These are phyloP conservation scores for Sycobia sp. DNA, from an alignment of 1,140 invertebrate species.

Conservation along the genomic window DNA sequence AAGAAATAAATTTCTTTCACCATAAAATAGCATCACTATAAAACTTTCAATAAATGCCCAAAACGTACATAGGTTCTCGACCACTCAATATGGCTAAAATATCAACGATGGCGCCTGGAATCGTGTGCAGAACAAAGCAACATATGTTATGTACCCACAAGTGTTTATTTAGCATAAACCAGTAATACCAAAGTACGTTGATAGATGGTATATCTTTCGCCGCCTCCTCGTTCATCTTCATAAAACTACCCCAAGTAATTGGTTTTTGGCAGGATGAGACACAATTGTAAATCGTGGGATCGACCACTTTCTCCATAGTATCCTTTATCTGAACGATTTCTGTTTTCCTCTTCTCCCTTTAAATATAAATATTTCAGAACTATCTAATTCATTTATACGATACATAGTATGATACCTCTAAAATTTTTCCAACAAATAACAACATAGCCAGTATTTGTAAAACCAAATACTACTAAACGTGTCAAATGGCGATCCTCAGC, in stretches of 20 bases:
- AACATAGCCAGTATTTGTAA: too few species aligned
- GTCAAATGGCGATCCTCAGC: too few species aligned
- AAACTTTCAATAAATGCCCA: too few species aligned
- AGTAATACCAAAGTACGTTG: constrained; percentile 64
- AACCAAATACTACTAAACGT: too few species aligned
- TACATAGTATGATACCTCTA: neutral
- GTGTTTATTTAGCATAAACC: constrained; percentile 58
- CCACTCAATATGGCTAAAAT: constrained; percentile 43
- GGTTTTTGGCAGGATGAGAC: constrained; percentile 66
- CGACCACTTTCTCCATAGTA: constrained; percentile 24
- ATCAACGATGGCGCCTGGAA: constrained; percentile 57
- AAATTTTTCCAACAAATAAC: too few species aligned
- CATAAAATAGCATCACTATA: too few species aligned
- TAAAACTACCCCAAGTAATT: constrained; percentile 65
- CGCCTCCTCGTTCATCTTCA: constrained; percentile 56
- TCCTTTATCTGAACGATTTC: neutral
- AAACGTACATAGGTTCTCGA: constrained; percentile 54
- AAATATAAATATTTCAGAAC: constrained; percentile 6
- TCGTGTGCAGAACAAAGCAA: constrained; percentile 53
- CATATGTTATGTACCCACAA: constrained; percentile 59
- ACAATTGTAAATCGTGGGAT: constrained; percentile 65
- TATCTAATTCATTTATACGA: neutral
- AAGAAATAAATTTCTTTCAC: too few species aligned
- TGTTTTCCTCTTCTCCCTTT: constrained; percentile 20
- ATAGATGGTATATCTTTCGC: constrained; percentile 54